Evolutionary conservation across 2,888 invertebrate species (phyloP), one percentile per base, ranked within the genome.

Genomic region (Hirtodrosophila duncani): DNA sequence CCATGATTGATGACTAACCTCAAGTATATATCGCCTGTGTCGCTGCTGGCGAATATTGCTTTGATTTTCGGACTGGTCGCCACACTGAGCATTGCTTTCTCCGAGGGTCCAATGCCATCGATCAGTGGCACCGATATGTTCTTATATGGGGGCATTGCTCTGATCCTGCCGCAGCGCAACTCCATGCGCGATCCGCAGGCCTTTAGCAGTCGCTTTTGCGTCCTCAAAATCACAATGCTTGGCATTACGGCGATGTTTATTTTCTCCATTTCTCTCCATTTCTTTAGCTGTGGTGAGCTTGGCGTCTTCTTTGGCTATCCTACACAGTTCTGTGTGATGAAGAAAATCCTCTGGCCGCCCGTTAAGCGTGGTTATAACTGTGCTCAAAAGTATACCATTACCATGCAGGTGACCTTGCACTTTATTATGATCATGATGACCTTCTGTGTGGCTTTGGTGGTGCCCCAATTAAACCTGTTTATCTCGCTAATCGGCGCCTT

Each of bases 251-350:
- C 88, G n/a, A 89, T 97, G 62, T 95, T 97, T 81, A 89, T 94
- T 4, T 88, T 91, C 1, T n/a, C n/a, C n/a, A n/a, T n/a, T n/a
- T n/a, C n/a, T n/a, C n/a, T n/a, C n/a, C n/a, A n/a, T n/a, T n/a
- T n/a, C n/a, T n/a, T n/a, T n/a, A n/a, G n/a, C n/a, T n/a, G n/a
- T n/a, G n/a, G n/a, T n/a, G n/a, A n/a, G n/a, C n/a, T n/a, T n/a
- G 95, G 95, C 10, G 94, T 99, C 60, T 90, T 97, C 78, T 90
- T 98, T 69, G 93, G 96, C 0, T 99, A 97, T 86, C 94, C 97
- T 1, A 90, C 99, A n/a, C 98, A 98, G 88, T 94, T 99, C 84
- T 98, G 97, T 87, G 97, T 99, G 13, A 96, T 98, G 2, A 91
- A 97, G 44, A 92, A 92, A 41, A 94, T 98, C 58, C 91, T 97